phyloP scores from a whole-genome alignment of 64 coral and sea anemone species.

The Pocillopora verrucosa region DNA sequence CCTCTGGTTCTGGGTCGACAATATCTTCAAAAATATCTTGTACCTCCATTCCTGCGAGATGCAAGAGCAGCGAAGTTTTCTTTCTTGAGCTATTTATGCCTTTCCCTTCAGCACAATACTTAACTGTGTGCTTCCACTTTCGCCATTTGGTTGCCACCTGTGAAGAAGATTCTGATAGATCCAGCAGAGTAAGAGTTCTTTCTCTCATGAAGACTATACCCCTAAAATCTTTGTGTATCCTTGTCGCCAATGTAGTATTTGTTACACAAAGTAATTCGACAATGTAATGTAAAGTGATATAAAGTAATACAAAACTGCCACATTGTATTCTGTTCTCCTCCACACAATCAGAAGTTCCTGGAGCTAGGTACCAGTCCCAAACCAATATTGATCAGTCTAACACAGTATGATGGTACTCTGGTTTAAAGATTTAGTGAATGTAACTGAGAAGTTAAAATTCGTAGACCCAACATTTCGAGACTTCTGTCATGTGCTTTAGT shows the following conservation, averaged over 20 bases:
- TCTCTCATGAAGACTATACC: neutral
- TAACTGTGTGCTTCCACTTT: slow-evolving; percentile 38
- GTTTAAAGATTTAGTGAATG: too few relatives aligned
- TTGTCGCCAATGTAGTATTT: slow-evolving; percentile 49
- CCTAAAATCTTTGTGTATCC: neutral
- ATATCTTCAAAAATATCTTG: slow-evolving; percentile 57
- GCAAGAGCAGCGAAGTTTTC: slow-evolving; percentile 26
- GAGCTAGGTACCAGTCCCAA: too few relatives aligned
- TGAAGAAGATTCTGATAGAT: slow-evolving; percentile 16
- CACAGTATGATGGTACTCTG: too few relatives aligned
- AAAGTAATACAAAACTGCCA: too few relatives aligned
- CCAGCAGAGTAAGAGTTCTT: neutral
- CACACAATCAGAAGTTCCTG: too few relatives aligned
- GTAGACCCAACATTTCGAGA: too few relatives aligned
- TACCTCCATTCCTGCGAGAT: slow-evolving; percentile 54
- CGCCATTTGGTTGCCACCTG: slow-evolving; percentile 33
- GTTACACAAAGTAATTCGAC: too few relatives aligned
- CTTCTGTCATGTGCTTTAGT: too few relatives aligned
- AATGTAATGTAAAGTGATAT: too few relatives aligned
- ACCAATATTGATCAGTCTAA: too few relatives aligned
- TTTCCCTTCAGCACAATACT: slow-evolving; percentile 38
- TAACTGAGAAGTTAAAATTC: too few relatives aligned
- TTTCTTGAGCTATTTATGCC: neutral
- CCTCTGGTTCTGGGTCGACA: neutral
- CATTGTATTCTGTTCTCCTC: too few relatives aligned